Conservation (phyloP, 1,140 invertebrate species). For the Bilobella aurantiaca region DNA sequence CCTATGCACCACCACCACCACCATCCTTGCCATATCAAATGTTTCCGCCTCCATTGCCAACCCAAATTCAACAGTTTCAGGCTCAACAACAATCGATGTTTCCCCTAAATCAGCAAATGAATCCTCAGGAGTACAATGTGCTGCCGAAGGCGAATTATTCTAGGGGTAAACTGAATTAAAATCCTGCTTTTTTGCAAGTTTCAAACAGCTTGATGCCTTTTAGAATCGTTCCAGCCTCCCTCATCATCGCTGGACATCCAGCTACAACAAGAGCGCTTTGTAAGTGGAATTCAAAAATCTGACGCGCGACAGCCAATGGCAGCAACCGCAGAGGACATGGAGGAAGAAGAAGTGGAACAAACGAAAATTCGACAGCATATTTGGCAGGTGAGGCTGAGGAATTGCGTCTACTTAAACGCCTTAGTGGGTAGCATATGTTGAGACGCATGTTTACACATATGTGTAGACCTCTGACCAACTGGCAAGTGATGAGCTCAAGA, state of each 20-base stretch:
- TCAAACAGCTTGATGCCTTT: too few species aligned
- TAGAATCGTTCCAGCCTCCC: too few species aligned
- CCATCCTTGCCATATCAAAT: neutral
- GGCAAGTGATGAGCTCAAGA: neutral
- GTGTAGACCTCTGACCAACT: neutral
- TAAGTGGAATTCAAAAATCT: neutral
- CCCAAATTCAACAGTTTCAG: neutral
- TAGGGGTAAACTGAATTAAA: too few species aligned
- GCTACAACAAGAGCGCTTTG: too few species aligned
- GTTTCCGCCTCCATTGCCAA: neutral
- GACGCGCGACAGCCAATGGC: neutral
- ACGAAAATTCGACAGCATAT: neutral
- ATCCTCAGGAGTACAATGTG: neutral
- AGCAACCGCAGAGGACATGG: neutral
- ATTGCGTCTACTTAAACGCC: too few species aligned
- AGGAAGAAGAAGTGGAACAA: neutral
- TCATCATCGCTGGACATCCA: too few species aligned
- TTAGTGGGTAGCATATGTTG: too few species aligned
- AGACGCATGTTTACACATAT: neutral
- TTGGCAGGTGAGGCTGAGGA: constrained; percentile 1
- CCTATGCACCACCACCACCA: neutral
- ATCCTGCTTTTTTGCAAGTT: too few species aligned
- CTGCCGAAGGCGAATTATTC: too few species aligned
- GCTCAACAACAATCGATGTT: neutral
- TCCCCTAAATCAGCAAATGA: neutral